A percentile compares a stretch with the other conserved stretches of the same genome.
Conservation (phyloP, 1,140 invertebrate species). For the Doryteuthis pealeii region DNA sequence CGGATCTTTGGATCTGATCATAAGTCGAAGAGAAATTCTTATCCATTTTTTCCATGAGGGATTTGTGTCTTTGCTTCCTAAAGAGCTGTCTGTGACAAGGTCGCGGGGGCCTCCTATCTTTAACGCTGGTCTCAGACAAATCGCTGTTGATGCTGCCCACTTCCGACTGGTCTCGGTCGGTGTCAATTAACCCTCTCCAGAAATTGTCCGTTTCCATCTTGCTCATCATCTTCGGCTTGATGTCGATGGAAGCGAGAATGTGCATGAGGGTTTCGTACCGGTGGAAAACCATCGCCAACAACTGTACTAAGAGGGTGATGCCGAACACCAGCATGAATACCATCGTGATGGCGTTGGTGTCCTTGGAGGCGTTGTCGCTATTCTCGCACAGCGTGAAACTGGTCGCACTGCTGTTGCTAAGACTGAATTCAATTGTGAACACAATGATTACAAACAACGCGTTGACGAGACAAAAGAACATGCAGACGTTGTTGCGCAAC, state of each 20-base stretch:
- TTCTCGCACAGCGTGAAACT: neutral
- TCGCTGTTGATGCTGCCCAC: too few relatives aligned
- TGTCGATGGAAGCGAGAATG: conserved; percentile 45
- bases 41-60: too few relatives aligned
- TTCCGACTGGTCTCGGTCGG: too few relatives aligned
- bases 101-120: too few relatives aligned
- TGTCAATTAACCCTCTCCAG: too few relatives aligned
- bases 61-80: too few relatives aligned
- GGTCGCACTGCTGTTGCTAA: too few relatives aligned
- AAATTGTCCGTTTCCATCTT: neutral
- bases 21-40: too few relatives aligned
- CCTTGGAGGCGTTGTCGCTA: neutral
- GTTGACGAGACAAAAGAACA: conserved; percentile 54
- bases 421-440: conserved; percentile 27
- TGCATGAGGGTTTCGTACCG: conserved; percentile 58
- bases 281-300: conserved; percentile 63
- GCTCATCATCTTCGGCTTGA: neutral
- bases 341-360: conserved; percentile 51
- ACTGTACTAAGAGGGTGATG: conserved; percentile 60
- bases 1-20: too few relatives aligned
- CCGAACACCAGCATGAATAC: conserved; percentile 63
- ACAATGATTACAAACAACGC: conserved; percentile 53
- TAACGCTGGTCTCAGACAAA: too few relatives aligned
- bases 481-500: conserved; percentile 79
- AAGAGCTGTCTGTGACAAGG: too few relatives aligned